Conservation (phyloP, 2,797 vertebrate genomes). For the Phoxinus dragarum region DNA sequence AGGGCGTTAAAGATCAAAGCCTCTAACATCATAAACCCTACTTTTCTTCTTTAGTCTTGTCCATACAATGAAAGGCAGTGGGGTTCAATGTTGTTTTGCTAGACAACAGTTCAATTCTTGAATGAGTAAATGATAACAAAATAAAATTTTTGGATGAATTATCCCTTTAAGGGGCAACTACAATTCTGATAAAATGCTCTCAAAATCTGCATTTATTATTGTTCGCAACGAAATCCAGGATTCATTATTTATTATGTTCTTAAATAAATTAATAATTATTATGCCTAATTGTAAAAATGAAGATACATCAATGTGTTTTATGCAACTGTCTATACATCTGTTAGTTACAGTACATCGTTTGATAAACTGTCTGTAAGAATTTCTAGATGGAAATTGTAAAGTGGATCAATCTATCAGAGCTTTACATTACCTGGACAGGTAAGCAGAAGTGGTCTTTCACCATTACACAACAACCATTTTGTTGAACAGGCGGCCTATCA, state of each 20-base stretch:
- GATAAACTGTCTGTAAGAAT: background rate
- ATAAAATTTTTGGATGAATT: background rate
- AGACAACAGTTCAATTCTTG: background rate
- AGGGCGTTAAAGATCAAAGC: no score
- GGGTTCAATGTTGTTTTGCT: background rate
- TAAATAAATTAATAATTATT: background rate
- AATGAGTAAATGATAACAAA: background rate
- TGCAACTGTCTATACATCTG: background rate
- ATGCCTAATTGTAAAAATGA: background rate
- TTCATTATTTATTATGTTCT: background rate
- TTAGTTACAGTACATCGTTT: background rate
- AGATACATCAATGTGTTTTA: background rate
- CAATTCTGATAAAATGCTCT: background rate
- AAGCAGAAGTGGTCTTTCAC: conserved; percentile 33
- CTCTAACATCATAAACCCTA: background rate
- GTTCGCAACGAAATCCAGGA: background rate
- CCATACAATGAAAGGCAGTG: background rate
- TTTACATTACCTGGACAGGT: conserved; percentile 26
- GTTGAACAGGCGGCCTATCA: background rate
- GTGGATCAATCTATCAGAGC: conserved; percentile 13
- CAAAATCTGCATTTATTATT: background rate
- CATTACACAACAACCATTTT: conserved; percentile 4
- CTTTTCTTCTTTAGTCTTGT: background rate
- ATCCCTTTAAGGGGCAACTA: background rate
- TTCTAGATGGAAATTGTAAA: background rate